Conservation (phyloP, 2,113 vertebrate genomes). For the Nerophis lumbriciformis region DNA sequence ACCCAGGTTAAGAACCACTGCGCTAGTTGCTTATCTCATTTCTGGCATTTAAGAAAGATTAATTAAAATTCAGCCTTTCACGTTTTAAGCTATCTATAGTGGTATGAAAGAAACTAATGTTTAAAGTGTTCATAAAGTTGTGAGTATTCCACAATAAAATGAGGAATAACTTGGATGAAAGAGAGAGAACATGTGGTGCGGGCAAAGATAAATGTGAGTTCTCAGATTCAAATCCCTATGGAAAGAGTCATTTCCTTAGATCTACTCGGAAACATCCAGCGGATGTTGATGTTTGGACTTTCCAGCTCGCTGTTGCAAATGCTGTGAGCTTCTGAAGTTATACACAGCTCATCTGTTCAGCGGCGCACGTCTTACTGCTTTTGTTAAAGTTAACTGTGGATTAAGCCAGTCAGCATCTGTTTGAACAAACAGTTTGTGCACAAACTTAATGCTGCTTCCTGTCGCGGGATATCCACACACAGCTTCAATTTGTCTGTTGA, state of each 20-base stretch:
- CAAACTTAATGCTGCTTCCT: not conserved
- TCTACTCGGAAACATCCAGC: conserved; percentile 23
- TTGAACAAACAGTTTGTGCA: not conserved
- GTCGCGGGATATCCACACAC: not conserved
- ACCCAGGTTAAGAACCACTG: too few relatives aligned
- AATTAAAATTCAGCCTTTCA: too few relatives aligned
- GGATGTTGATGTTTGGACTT: conserved; percentile 62
- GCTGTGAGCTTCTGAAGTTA: conserved; percentile 35
- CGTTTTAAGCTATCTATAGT: too few relatives aligned
- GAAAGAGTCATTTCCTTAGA: conserved; percentile 56
- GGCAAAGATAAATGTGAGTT: conserved; percentile 12
- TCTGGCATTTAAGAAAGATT: too few relatives aligned
- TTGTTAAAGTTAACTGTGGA: conserved; percentile 9
- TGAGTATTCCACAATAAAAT: not conserved
- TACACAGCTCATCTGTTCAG: conserved; percentile 37
- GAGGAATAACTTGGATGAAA: not conserved
- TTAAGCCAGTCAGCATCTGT: conserved; percentile 10
- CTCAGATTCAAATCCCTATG: conserved; percentile 25
- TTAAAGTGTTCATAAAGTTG: not conserved
- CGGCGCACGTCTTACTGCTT: conserved; percentile 1
- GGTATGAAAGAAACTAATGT: too few relatives aligned
- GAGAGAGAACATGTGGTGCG: not conserved
- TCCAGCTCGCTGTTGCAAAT: conserved; percentile 34
- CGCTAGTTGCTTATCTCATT: too few relatives aligned
- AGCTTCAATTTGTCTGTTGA: not conserved